Percentiles rank a stretch among this genome's conserved stretches.
These are phyloP conservation scores for Conus ventricosus DNA, from an alignment of 1,140 invertebrate genomes.

Conservation along the genomic window DNA sequence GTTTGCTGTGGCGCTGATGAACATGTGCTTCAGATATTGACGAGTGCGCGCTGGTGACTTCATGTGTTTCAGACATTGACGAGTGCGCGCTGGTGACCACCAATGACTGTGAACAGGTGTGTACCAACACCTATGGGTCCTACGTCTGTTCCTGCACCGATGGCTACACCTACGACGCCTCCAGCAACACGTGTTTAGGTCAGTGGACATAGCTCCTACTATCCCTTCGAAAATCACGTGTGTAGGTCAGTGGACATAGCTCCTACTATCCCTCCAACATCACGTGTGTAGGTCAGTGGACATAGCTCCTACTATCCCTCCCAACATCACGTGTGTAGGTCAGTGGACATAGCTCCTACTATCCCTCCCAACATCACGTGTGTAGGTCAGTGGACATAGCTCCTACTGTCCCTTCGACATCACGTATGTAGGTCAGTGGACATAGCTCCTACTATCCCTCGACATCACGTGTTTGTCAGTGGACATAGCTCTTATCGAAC, in stretches of 20 bases:
- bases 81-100: constrained; percentile 20
- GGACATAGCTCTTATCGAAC: no score
- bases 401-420: not conserved
- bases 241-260: no score
- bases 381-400: no score
- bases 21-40: constrained; percentile 27
- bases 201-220: not conserved
- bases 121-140: constrained; percentile 33
- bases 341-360: not conserved
- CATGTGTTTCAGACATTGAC: constrained; percentile 33
- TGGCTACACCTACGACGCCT: constrained; percentile 23
- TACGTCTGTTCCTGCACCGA: constrained; percentile 38
- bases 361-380: no score
- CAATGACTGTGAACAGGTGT: constrained; percentile 35
- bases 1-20: no score
- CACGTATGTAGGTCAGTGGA: not conserved
- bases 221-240: no score
- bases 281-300: not conserved
- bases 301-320: no score
- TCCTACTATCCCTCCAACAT: not conserved
- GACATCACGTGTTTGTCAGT: no score
- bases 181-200: constrained; percentile 24
- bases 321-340: no score
- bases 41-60: constrained; percentile 26
- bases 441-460: no score